Evolutionary conservation across 35 echinoderm and acorn worm genomes (phyloP).

Genomic region (Lytechinus variegatus): DNA sequence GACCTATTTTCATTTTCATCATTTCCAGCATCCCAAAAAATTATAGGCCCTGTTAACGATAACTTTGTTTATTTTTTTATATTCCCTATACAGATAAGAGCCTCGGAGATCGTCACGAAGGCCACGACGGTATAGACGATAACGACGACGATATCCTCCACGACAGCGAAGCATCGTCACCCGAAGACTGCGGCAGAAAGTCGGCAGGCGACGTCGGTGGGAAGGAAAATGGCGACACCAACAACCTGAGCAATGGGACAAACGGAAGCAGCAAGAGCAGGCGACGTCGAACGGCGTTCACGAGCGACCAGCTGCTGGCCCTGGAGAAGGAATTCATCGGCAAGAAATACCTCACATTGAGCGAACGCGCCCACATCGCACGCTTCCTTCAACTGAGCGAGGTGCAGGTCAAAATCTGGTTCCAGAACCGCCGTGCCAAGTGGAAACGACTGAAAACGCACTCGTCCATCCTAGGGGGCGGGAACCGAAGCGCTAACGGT

Average conservation of each 20-base stretch:
- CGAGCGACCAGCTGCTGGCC: slow-evolving; percentile 81
- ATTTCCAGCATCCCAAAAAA: background rate
- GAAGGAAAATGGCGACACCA: slow-evolving; percentile 38
- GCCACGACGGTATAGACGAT: background rate
- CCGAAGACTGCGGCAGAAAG: slow-evolving; percentile 29
- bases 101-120: background rate
- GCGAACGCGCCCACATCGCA: slow-evolving; percentile 87
- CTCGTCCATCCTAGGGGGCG: slow-evolving; percentile 48
- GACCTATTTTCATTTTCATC: too few relatives aligned
- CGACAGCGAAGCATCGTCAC: slow-evolving; percentile 52
- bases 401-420: slow-evolving; percentile 89
- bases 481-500: background rate
- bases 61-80: background rate
- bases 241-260: slow-evolving; percentile 3
- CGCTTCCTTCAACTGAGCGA: slow-evolving; percentile 75
- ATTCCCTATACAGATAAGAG: slow-evolving; percentile 22
- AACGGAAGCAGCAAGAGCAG: slow-evolving; percentile 61
- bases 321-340: slow-evolving; percentile 84
- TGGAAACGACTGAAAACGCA: slow-evolving; percentile 82
- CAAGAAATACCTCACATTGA: slow-evolving; percentile 85
- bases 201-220: slow-evolving; percentile 11
- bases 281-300: slow-evolving; percentile 81
- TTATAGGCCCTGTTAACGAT: background rate
- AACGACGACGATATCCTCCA: slow-evolving; percentile 47
- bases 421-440: slow-evolving; percentile 81